These are phyloP conservation scores for Otolemur crassicaudatus DNA, from an alignment of 2,797 vertebrate species.

Conservation along the genomic window DNA sequence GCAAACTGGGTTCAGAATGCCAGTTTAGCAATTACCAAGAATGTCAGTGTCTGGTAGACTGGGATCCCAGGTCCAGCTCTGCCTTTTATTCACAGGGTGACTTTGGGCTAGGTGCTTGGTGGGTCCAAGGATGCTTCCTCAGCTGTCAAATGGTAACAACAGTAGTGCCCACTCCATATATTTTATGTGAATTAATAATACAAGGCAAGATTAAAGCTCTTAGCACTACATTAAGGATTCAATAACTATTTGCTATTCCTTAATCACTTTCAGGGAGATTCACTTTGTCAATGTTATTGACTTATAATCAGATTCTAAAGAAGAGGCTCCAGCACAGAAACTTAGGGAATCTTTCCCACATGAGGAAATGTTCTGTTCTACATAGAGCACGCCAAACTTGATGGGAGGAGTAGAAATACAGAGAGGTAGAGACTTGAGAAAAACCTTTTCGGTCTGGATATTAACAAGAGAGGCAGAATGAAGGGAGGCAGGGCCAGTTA, in stretches of 20 bases:
- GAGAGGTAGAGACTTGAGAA: neutral
- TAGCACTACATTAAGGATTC: conserved; percentile 37
- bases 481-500: neutral
- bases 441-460: neutral
- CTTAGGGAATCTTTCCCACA: neutral
- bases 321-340: neutral
- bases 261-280: conserved; percentile 58
- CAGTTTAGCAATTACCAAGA: neutral
- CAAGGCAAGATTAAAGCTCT: conserved; percentile 23
- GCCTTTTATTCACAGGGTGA: neutral
- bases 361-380: neutral
- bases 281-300: conserved; percentile 35
- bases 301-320: conserved; percentile 6
- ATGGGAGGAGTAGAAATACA: neutral
- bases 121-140: neutral
- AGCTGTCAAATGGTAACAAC: conserved; percentile 7
- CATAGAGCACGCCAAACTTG: neutral
- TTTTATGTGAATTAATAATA: conserved; percentile 39
- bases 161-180: neutral
- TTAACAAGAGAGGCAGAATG: neutral
- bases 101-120: neutral
- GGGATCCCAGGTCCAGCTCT: neutral
- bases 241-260: conserved; percentile 53
- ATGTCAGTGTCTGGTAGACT: neutral
- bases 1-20: neutral